Conservation (phyloP, 2,797 vertebrate species). For the Arremon aurantiirostris region DNA sequence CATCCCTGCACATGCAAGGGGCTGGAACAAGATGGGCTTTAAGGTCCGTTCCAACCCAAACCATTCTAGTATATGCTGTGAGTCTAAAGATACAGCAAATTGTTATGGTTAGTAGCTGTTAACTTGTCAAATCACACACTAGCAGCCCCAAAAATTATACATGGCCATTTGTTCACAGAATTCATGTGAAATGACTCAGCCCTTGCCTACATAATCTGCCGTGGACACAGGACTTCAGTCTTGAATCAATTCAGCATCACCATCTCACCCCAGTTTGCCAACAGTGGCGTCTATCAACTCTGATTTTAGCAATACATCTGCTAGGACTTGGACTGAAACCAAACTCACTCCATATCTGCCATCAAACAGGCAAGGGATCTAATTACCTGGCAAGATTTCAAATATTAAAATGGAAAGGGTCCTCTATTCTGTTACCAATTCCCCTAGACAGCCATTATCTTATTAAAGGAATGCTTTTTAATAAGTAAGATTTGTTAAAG, state of each 20-base stretch:
- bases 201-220: neutral
- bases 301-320: slow-evolving; percentile 23
- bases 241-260: neutral
- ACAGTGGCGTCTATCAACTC: slow-evolving; percentile 3
- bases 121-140: neutral
- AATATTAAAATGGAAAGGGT: slow-evolving; percentile 14
- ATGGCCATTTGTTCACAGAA: neutral
- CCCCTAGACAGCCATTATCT: slow-evolving; percentile 33
- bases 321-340: slow-evolving; percentile 1
- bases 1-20: neutral
- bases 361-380: slow-evolving; percentile 25
- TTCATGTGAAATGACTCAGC: neutral
- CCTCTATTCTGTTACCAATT: neutral
- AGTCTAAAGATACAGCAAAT: neutral
- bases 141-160: neutral
- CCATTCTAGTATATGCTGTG: neutral
- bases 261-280: neutral
- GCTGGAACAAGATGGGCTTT: neutral
- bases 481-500: slow-evolving; percentile 35
- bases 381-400: slow-evolving; percentile 37
- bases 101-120: neutral
- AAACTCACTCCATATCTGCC: slow-evolving; percentile 32
- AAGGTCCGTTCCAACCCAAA: neutral
- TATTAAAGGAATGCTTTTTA: slow-evolving; percentile 39
- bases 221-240: neutral